Evolutionary conservation across 2,888 invertebrate species (phyloP).

Genomic region (Cecidostiba fungosa): DNA sequence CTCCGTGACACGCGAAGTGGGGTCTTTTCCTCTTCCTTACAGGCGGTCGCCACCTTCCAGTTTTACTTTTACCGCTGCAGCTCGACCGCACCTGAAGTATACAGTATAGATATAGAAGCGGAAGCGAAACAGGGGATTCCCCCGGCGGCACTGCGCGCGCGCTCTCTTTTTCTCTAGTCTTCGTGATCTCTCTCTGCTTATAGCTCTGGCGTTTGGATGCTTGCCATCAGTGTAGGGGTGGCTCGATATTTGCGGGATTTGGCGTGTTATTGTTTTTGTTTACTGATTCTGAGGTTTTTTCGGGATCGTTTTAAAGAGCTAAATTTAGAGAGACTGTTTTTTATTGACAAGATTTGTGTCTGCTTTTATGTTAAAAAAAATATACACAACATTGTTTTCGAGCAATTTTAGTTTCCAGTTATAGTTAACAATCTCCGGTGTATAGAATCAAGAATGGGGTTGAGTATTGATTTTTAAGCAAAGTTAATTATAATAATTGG

Average conservation of each 20-base stretch:
- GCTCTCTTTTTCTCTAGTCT: background rate
- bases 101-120: background rate
- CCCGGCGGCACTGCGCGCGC: background rate
- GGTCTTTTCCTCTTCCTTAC: constrained; percentile 46
- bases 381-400: too few species aligned
- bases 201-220: background rate
- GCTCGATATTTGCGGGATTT: too few species aligned
- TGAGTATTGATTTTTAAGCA: background rate
- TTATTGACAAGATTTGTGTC: too few species aligned
- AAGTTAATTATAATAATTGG: background rate
- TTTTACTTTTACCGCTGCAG: constrained; percentile 51
- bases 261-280: too few species aligned
- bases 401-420: too few species aligned
- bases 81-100: background rate
- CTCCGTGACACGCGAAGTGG: background rate
- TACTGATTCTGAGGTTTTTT: too few species aligned
- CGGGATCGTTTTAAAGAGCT: too few species aligned
- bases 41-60: background rate
- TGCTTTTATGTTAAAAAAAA: too few species aligned
- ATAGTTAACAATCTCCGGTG: too few species aligned
- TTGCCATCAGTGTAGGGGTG: too few species aligned
- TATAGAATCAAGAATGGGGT: background rate
- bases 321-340: too few species aligned
- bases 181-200: background rate
- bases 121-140: constrained; percentile 39